Base-by-base conservation (phyloP, 2,888 invertebrate species). In the Monoplex corrugatus region DNA sequence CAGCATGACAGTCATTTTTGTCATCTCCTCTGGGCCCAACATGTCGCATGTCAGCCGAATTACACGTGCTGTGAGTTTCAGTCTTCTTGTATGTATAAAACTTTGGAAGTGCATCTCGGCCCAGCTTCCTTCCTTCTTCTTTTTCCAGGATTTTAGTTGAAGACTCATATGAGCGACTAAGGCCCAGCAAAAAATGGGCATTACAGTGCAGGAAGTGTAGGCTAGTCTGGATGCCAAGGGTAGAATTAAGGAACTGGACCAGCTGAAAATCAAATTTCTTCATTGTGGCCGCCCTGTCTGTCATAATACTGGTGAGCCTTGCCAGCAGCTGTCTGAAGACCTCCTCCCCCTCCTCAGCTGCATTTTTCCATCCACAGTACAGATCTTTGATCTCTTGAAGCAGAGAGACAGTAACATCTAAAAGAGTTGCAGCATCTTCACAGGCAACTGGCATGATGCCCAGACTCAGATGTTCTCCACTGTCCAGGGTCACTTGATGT, bases 401-500 rank as follows among this genome's bases (percentile, higher is more conserved):
- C 43, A n/a, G 80, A 8, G 28, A 16, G 2, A 88, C 43, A 0
- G 85, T 88, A 2, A 78, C 32, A 38, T 88, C 78, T 28, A 88
- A 38, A 23, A 88, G 50, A 2, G 88, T 88, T 40, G 72, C 45
- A 50, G 84, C 75, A 44, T 88, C 44, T 75, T 88, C 84, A 45
- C 32, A 32, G 35, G 75, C 84, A 10, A 88, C 85, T 32, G 35
- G 35, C n/a, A 40, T 63, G 78, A 72, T 85, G 13, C 88, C 88
- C n/a, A 88, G 38, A n/a, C 85, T 88, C 28, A 88, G 75, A 28
- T 72, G 84, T 10, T 40, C 57, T 6, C 85, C 75, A 75, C 32
- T 75, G 19, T 84, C 88, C 44, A 88, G 28, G 10, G 75, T 88
- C 13, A 88, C 45, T 38, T 85, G 88, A n/a, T 88, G 88, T 16